Evolutionary conservation across 2,797 vertebrate species (phyloP), one percentile per base, ranked within the genome.

Genomic region (Dendrocincla tyrannina): DNA sequence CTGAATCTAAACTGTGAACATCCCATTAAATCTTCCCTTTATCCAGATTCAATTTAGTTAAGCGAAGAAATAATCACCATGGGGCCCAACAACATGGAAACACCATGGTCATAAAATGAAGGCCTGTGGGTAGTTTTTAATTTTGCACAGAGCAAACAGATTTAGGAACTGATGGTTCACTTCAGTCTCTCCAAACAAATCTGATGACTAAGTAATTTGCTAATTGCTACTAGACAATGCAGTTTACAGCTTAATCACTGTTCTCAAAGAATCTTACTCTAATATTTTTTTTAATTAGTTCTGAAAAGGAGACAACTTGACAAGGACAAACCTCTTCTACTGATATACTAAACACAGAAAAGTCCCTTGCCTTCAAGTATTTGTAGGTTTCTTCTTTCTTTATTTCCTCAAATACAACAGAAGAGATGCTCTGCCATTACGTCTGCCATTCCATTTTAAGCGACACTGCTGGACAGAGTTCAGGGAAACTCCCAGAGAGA

Each of bases 41-140:
- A 94, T 80, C 73, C 88, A 88, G 35, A 70, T n/a, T 81, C 56
- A 87, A 88, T 93, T 89, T 88, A 89, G 16, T 88, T 75, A 95
- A 95, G 93, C 41, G 68, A 91, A 62, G 69, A 85, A 83, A 72
- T 52, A 73, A 94, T 91, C 73, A 60, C 35, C n/a, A 62, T 8
- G 79, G 16, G 56, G 42, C 53, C 58, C 69, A 85, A 63, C 19
- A 86, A 42, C 18, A 67, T 23, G 37, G 70, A 35, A 78, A 35
- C 6, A 6, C 62, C 11, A 35, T 32, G 12, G 37, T 53, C 89
- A 85, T 78, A 80, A 79, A 63, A 39, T 33, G n/a, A 88, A 84
- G 27, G 27, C 18, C 47, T n/a, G 17, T 24, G 68, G 24, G 33
- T 52, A 80, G 25, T 13, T 79, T 81, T 63, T 4, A 22, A 80